These are phyloP conservation scores for Tringa solitaria DNA, from an alignment of 2,113 vertebrate genomes.

Conservation along the genomic window DNA sequence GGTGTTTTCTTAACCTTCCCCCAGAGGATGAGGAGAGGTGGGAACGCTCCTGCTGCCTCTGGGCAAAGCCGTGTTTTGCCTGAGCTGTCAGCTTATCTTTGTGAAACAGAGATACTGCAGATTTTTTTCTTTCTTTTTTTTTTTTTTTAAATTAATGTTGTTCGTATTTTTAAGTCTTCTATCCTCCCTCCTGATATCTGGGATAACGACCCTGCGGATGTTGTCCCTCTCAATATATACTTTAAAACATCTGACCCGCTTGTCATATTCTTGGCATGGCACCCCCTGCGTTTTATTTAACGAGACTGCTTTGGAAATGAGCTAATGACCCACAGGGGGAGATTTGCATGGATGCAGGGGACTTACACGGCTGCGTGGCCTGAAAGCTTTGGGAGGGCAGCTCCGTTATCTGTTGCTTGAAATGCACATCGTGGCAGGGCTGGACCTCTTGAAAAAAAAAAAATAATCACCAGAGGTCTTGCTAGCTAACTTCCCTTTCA, in stretches of 20 bases:
- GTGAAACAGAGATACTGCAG: not conserved
- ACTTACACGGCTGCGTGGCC: not conserved
- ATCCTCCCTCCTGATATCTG: not conserved
- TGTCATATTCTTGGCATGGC: not conserved
- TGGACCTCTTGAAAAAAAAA: constrained; percentile 65
- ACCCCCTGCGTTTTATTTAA: not conserved
- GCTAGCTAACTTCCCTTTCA: constrained; percentile 61
- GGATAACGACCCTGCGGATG: not conserved
- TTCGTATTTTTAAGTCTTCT: not conserved
- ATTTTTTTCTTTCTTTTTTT: not conserved
- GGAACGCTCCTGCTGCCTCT: not conserved
- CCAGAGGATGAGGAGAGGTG: not conserved
- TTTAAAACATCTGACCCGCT: not conserved
- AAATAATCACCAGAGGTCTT: constrained; percentile 53
- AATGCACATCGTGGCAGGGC: not conserved
- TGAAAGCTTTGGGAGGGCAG: not conserved
- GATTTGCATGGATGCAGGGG: not conserved
- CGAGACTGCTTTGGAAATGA: not conserved
- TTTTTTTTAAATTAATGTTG: not conserved
- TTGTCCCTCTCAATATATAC: not conserved
- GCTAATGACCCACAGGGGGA: not conserved
- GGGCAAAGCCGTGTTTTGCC: not conserved
- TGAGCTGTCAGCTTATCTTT: constrained; percentile 7
- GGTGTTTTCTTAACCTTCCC: constrained; percentile 2
- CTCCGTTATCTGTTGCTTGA: not conserved